phyloP scores from a whole-genome alignment of 2,888 invertebrate genomes.

The Idaea straminata region DNA sequence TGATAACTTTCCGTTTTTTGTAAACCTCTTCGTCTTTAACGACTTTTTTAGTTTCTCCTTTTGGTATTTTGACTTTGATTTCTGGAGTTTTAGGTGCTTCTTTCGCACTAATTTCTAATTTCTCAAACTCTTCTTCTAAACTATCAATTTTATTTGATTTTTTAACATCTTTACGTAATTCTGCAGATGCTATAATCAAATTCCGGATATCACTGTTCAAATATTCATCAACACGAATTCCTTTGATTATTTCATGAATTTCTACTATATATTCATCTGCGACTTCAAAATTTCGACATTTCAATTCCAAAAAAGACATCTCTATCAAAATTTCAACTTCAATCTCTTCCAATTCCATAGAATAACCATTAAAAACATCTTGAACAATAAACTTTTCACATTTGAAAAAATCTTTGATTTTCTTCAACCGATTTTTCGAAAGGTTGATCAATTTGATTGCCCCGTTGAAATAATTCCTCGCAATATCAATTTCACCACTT shows the following conservation, averaged over 20 bases:
- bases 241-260: constrained; percentile 52
- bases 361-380: constrained; percentile 27
- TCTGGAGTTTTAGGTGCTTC: constrained; percentile 45
- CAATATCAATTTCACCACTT: constrained; percentile 51
- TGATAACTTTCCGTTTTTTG: constrained; percentile 50
- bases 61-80: constrained; percentile 38
- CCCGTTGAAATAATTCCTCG: constrained; percentile 58
- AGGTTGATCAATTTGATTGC: constrained; percentile 34
- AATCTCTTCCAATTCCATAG: constrained; percentile 35
- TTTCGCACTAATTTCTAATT: constrained; percentile 10
- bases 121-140: constrained; percentile 38
- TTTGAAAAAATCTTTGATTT: constrained; percentile 16
- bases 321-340: constrained; percentile 53
- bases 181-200: constrained; percentile 49
- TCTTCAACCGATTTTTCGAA: constrained; percentile 40
- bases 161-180: constrained; percentile 33
- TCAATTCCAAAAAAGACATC: constrained; percentile 52
- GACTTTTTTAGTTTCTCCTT: constrained; percentile 30
- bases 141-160: constrained; percentile 40
- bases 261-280: constrained; percentile 51
- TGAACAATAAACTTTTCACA: constrained; percentile 44
- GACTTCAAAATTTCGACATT: constrained; percentile 33
- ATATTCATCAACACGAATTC: constrained; percentile 35
- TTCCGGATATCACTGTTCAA: constrained; percentile 54
- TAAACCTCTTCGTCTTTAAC: constrained; percentile 61